A percentile compares a stretch with the other conserved stretches of the same genome.
These are phyloP conservation scores for Drosophila neotestacea DNA, from an alignment of 2,888 invertebrate species.

Conservation along the genomic window DNA sequence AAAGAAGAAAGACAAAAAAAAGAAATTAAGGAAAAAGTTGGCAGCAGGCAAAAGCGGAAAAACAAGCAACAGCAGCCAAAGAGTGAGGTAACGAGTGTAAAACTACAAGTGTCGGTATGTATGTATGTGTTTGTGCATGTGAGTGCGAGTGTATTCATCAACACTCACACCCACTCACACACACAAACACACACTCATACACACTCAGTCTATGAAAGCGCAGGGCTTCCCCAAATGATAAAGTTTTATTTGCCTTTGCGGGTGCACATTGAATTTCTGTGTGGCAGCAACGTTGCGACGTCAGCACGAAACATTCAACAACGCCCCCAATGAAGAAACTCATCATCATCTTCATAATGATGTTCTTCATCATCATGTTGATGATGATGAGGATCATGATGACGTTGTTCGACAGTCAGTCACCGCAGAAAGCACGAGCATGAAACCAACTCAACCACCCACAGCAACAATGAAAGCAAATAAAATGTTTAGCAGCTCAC, in stretches of 20 bases:
- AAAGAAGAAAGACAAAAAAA: conserved; percentile 14
- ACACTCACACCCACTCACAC: conserved; percentile 29
- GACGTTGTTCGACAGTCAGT: conserved; percentile 59
- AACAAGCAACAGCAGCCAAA: conserved; percentile 40
- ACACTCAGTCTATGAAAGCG: conserved; percentile 70
- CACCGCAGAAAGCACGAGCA: conserved; percentile 58
- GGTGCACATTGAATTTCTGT: conserved; percentile 61
- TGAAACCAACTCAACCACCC: conserved; percentile 64
- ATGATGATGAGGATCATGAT: conserved; percentile 26
- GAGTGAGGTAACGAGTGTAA: conserved; percentile 40
- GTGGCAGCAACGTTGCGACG: conserved; percentile 41
- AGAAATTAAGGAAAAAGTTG: conserved; percentile 59
- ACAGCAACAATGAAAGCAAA: conserved; percentile 41
- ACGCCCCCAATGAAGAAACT: conserved; percentile 27
- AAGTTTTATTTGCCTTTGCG: conserved; percentile 78
- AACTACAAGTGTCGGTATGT: conserved; percentile 32
- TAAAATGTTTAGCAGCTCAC: neutral
- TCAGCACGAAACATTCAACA: conserved; percentile 38
- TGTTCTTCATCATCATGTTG: conserved; percentile 14
- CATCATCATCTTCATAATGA: conserved; percentile 26
- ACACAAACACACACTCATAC: conserved; percentile 8
- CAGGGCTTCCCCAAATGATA: conserved; percentile 82
- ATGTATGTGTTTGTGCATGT: conserved; percentile 6
- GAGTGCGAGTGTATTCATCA: conserved; percentile 18
- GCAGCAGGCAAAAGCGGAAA: conserved; percentile 53